phyloP scores from a whole-genome alignment of 2,797 vertebrate species.

The Danio albolineatus region DNA sequence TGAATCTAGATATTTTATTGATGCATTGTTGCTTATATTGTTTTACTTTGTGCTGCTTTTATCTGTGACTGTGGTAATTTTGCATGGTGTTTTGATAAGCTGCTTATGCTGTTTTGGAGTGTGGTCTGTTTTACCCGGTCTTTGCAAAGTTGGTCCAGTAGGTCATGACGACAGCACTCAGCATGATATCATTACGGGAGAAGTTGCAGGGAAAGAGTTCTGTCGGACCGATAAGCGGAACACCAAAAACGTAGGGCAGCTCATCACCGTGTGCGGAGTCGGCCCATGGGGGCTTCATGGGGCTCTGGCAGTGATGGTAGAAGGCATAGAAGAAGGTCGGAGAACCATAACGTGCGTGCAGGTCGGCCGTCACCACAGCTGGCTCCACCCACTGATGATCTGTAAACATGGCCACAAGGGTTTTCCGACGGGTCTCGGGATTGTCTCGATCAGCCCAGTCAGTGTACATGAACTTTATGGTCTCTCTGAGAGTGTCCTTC shows the following conservation, averaged over 20 bases:
- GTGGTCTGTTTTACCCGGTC: conserved; percentile 79
- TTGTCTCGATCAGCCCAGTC: conserved; percentile 99
- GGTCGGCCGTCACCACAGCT: conserved; percentile 94
- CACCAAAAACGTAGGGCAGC: conserved; percentile 97
- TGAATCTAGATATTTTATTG: neutral
- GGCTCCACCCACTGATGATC: conserved; percentile 99
- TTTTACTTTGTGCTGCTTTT: conserved; percentile 46
- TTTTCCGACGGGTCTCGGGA: conserved; percentile 96
- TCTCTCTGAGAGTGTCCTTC: conserved; percentile 96
- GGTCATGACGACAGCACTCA: conserved; percentile 98
- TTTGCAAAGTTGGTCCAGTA: conserved; percentile 99
- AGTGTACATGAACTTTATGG: conserved; percentile 99
- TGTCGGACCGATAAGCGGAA: conserved; percentile 97
- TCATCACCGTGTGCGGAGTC: conserved; percentile 97
- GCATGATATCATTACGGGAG: conserved; percentile 98
- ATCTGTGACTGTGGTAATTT: neutral
- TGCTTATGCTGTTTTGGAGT: neutral
- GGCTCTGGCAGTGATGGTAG: conserved; percentile 99
- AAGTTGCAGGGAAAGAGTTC: conserved; percentile 99
- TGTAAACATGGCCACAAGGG: conserved; percentile 96
- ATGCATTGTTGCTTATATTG: conserved; percentile 11
- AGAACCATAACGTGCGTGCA: conserved; percentile 96
- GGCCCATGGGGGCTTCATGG: conserved; percentile 99
- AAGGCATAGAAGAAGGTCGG: conserved; percentile 99
- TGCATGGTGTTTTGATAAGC: neutral